Percentiles rank a stretch among this genome's conserved stretches.
Evolutionary conservation across 2,888 invertebrate species (phyloP).

Genomic region (Machimus atricapillus): DNA sequence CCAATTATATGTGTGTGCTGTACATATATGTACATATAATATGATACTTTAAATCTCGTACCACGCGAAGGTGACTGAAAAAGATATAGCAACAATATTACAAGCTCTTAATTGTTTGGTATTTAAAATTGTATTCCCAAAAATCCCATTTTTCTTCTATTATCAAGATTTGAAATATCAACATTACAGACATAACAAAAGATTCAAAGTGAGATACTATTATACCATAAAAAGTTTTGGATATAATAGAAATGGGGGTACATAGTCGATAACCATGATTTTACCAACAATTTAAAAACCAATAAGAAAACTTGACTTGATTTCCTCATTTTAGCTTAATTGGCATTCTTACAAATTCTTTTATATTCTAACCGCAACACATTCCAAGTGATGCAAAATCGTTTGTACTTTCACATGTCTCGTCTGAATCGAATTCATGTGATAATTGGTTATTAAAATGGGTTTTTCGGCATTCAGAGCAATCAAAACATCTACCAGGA

Average conservation of each 20-base stretch:
- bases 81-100: too few species aligned
- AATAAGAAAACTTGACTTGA: not conserved
- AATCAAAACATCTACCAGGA: not conserved
- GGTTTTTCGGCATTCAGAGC: not conserved
- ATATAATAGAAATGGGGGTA: not conserved
- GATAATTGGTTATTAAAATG: conserved; percentile 31
- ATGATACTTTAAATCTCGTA: too few species aligned
- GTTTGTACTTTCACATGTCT: not conserved
- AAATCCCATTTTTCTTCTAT: too few species aligned
- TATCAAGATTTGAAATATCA: too few species aligned
- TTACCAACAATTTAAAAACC: not conserved
- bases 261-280: not conserved
- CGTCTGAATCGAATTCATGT: not conserved
- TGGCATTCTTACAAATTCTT: not conserved
- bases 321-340: not conserved
- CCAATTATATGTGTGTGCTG: too few species aligned
- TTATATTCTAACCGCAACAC: not conserved
- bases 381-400: not conserved
- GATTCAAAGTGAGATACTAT: not conserved
- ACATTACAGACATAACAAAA: too few species aligned
- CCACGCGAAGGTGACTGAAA: too few species aligned
- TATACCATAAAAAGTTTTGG: not conserved
- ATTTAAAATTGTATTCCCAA: too few species aligned
- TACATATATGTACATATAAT: too few species aligned
- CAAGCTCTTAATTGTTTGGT: too few species aligned